Evolutionary conservation across 2,113 vertebrate genomes (phyloP).

Genomic region (Panthera uncia): DNA sequence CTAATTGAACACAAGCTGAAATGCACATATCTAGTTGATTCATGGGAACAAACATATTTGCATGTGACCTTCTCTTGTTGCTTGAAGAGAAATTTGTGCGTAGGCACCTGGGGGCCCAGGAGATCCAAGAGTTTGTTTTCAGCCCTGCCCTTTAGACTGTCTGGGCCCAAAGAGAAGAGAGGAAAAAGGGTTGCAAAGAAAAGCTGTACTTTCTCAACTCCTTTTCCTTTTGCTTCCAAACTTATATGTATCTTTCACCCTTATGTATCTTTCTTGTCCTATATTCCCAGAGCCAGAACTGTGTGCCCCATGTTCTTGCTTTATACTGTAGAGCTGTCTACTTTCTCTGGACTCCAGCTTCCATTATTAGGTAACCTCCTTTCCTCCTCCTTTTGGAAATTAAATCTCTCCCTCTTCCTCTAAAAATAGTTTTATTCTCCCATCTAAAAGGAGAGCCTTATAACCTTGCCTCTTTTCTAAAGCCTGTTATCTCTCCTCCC

Average conservation of each 20-base stretch:
- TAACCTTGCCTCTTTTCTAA: background rate
- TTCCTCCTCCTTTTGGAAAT: slow-evolving; percentile 30
- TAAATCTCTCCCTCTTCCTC: slow-evolving; percentile 8
- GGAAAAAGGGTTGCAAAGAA: background rate
- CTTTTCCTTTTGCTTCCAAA: background rate
- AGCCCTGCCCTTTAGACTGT: background rate
- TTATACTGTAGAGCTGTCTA: background rate
- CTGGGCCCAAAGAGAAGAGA: background rate
- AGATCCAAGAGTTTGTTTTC: background rate
- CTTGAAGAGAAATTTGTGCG: slow-evolving; percentile 21
- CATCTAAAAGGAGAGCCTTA: slow-evolving; percentile 19
- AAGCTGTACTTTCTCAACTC: background rate
- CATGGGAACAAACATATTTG: slow-evolving; percentile 41
- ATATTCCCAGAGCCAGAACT: slow-evolving; percentile 1
- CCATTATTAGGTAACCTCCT: background rate
- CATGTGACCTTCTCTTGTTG: background rate
- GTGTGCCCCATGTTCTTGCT: slow-evolving; percentile 3
- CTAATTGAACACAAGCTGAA: slow-evolving; percentile 4
- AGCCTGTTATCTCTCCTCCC: background rate
- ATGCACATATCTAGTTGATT: background rate
- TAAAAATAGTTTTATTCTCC: slow-evolving; percentile 1
- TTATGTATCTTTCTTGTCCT: background rate
- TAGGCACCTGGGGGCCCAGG: background rate
- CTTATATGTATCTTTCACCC: background rate
- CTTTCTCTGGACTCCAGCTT: slow-evolving; percentile 10